phyloP scores from a whole-genome alignment of 1,140 invertebrate genomes.

The Zaprionus ornatus region DNA sequence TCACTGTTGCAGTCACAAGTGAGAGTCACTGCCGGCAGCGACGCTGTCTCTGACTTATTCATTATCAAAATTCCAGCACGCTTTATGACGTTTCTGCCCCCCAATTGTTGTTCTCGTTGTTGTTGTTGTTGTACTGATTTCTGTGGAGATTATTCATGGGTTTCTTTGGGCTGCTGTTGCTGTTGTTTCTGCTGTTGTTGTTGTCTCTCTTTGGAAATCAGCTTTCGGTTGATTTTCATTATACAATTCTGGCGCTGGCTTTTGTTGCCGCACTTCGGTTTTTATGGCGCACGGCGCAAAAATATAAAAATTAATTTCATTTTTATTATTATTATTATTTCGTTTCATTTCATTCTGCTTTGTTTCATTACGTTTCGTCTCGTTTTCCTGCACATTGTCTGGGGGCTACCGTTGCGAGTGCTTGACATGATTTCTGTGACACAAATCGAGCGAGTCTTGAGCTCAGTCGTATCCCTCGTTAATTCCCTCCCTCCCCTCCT shows the following conservation, averaged over 20 bases:
- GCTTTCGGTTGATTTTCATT: constrained; percentile 76
- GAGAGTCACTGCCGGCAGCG: neutral
- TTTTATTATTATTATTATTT: constrained; percentile 56
- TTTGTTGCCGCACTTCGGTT: constrained; percentile 26
- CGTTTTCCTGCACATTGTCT: constrained; percentile 23
- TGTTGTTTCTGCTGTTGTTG: constrained; percentile 16
- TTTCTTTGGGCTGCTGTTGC: constrained; percentile 33
- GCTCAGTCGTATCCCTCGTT: too few species aligned
- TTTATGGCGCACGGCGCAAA: constrained; percentile 47
- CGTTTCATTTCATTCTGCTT: constrained; percentile 10
- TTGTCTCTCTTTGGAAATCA: constrained; percentile 75
- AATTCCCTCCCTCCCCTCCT: neutral
- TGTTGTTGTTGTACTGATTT: constrained; percentile 48
- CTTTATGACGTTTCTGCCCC: constrained; percentile 69
- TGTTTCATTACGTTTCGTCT: constrained; percentile 18
- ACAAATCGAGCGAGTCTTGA: constrained; percentile 34
- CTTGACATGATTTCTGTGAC: constrained; percentile 71
- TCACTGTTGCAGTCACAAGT: constrained; percentile 18
- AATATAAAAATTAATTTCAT: constrained; percentile 75
- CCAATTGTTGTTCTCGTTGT: constrained; percentile 28
- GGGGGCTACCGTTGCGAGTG: constrained; percentile 64
- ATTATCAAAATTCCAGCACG: constrained; percentile 75
- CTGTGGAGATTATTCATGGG: constrained; percentile 52
- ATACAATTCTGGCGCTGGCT: constrained; percentile 42
- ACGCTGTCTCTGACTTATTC: constrained; percentile 45